Base-by-base conservation (phyloP, 2,888 invertebrate species). In the Euclidia mi region DNA sequence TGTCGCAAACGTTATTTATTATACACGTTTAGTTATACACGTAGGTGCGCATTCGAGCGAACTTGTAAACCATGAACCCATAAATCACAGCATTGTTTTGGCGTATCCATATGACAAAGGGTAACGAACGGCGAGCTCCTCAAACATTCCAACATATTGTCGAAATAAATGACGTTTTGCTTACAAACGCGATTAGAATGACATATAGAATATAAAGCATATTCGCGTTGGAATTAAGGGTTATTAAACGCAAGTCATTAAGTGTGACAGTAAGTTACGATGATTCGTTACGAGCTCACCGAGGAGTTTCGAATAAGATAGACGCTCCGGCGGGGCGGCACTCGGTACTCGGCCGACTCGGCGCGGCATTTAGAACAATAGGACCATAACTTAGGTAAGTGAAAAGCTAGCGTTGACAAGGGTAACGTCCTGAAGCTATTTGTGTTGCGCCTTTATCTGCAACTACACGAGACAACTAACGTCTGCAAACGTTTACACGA, bases 331-430 rank as follows among this genome's bases (percentile, higher is more conserved):
- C 59, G 56, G 43, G 73, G 72, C 73, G 74, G 65, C 48, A 65
- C 70, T 69, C 64, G 20, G 20, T 7, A 25, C 20, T 25, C 20
- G 68, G 61, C 62, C 6, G 6, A 25, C 20, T 25, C 20, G 68
- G 61, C 62, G 60, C 66, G 81, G 78, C 80, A 82, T 81, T 81
- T 77, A 68, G 80, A 86, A 89, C 88, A 89, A 89, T 88, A 85
- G 88, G 64, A 71, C 78, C 76, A 84, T 89, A 89, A 89, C 82
- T 89, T 85, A 84, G 79, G 84, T 79, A 81, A 82, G 84, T 85
- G 87, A 87, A 88, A 89, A 87, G 86, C 87, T 85, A 81, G 76
- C 85, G 82, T 82, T 89, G 88, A 89, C 88, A 88, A 81, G 88
- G 87, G 86, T 89, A 87, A 88, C 76, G 86, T 87, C 86, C 86